Conservation (phyloP, 2,797 vertebrate species). For the Fistularia commersonii region DNA sequence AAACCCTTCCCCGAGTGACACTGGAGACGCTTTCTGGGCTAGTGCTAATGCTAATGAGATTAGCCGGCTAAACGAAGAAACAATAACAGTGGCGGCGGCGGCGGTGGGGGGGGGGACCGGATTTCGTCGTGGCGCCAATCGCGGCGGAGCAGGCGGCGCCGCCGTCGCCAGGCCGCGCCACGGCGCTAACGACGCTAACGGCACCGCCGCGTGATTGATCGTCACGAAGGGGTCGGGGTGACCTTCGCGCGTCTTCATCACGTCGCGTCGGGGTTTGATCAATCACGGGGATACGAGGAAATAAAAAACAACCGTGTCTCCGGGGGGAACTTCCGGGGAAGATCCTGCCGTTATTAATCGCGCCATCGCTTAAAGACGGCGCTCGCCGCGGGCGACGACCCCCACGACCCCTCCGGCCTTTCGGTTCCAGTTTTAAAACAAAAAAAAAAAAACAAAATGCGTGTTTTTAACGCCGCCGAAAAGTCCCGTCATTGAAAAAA, state of each 20-base stretch:
- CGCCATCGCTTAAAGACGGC: too few species aligned
- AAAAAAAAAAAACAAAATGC: too few species aligned
- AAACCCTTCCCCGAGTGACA: slow-evolving; percentile 46
- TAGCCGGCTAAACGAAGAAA: slow-evolving; percentile 64
- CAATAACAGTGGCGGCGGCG: slow-evolving; percentile 54
- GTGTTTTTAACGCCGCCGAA: too few species aligned
- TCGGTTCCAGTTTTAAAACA: too few species aligned
- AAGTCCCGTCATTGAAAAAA: slow-evolving; percentile 72
- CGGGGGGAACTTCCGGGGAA: slow-evolving; percentile 55
- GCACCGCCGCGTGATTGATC: slow-evolving; percentile 81
- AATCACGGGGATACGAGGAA: too few species aligned
- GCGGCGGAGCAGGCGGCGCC: slow-evolving; percentile 62
- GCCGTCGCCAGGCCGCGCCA: slow-evolving; percentile 73
- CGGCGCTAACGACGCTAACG: slow-evolving; percentile 77
- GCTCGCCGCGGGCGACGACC: too few species aligned
- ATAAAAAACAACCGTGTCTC: slow-evolving; percentile 70
- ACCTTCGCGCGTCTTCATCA: slow-evolving; percentile 76
- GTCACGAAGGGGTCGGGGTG: slow-evolving; percentile 80
- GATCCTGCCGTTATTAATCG: slow-evolving; percentile 61
- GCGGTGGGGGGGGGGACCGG: slow-evolving; percentile 58
- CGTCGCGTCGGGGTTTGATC: slow-evolving; percentile 77
- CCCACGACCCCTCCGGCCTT: too few species aligned
- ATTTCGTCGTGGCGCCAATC: slow-evolving; percentile 74
- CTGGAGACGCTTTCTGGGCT: slow-evolving; percentile 61
- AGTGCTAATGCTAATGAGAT: slow-evolving; percentile 57